Base-by-base conservation (phyloP, 2,797 vertebrate species). In the Parauchenoglanis punctatus region DNA sequence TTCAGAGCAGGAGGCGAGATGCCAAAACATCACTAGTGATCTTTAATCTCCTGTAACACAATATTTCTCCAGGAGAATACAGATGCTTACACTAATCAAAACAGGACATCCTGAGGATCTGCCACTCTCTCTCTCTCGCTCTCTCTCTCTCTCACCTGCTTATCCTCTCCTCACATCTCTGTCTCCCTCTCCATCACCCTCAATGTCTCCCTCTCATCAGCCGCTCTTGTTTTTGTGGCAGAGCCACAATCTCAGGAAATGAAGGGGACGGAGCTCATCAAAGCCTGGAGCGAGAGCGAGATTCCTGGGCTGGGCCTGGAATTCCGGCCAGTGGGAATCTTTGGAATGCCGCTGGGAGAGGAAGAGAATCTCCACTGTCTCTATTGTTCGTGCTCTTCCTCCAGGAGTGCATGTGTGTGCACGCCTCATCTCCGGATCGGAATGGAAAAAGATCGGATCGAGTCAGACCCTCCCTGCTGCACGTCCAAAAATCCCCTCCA, bases 201-300 rank as follows among this genome's bases (percentile, higher is more conserved):
- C 86, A 63, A 70, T 86, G 44, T 88, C 81, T 81, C 35, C 84
- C 93, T 94, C 91, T 90, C 92, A 89, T 89, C 87, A 67, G 44
- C 81, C 15, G 25, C 81, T 52, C 81, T 83, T 83, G 81, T 83
- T 83, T 67, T 83, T 46, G 96, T 92, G 91, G 95, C 95, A 95
- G 95, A 96, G 96, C 95, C 97, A 99, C 98, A 99, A 99, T 99
- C 97, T 98, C 98, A 99, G 98, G 98, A 99, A 99, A 97, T 96
- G 1, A 86, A 23, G 68, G 97, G 96, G 95, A 97, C 95, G 96
- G 96, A 97, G 96, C 96, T 99, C 98, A 99, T 99, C 98, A 99
- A 99, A 99, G 98, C 94, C 92, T 95, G 86, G 95, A 95, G 95
- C 96, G 91, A 94, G 94, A 94, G 94, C 97, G 96, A 90, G 90